Conservation (phyloP, 2,113 vertebrate genomes). For the Pristiophorus japonicus region DNA sequence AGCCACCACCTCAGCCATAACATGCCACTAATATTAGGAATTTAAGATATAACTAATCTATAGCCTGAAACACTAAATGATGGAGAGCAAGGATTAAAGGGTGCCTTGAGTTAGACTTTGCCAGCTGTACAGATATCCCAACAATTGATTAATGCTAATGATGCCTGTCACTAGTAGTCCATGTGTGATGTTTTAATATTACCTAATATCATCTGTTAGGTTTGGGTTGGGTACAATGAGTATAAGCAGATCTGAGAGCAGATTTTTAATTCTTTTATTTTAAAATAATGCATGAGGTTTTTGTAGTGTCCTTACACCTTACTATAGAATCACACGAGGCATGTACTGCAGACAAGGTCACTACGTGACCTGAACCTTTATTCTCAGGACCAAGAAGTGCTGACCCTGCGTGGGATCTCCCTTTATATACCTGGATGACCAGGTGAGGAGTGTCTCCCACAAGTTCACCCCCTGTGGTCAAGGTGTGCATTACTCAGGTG, state of each 20-base stretch:
- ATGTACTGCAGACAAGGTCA: no score
- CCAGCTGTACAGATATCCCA: not conserved
- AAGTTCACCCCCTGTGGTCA: no score
- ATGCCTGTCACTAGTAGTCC: not conserved
- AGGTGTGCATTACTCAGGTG: no score
- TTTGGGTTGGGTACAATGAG: not conserved
- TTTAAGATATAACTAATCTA: slow-evolving; percentile 19
- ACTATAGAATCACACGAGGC: no score
- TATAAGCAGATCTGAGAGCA: no score
- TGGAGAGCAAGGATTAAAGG: not conserved
- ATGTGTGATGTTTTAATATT: not conserved
- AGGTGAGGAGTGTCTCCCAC: no score
- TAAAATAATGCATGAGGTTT: no score
- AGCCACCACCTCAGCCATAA: not conserved
- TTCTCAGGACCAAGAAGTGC: no score
- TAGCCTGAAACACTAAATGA: not conserved
- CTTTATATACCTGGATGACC: no score
- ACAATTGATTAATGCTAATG: not conserved
- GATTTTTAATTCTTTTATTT: not conserved
- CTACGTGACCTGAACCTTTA: no score
- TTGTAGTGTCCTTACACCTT: no score
- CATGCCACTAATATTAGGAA: slow-evolving; percentile 23
- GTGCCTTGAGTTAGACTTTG: not conserved
- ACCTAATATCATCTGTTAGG: not conserved
- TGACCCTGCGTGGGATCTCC: no score